Conservation (phyloP, 2,888 invertebrate genomes). For the Microplitis manilae region DNA sequence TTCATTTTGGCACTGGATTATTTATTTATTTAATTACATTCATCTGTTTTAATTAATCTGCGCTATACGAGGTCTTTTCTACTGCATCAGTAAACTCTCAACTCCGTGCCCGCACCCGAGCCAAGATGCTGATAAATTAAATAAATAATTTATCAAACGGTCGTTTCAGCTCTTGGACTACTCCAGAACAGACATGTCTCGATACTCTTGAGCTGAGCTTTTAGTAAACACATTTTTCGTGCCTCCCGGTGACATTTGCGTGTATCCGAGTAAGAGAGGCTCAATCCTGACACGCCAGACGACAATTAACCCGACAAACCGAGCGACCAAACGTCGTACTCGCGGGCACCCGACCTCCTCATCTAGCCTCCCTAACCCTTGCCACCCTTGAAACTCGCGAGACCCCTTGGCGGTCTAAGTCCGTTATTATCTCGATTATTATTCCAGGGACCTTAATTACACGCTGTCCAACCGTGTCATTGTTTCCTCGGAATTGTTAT, state of each 20-base stretch:
- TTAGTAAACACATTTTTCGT: conserved; percentile 49
- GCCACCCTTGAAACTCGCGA: conserved; percentile 32
- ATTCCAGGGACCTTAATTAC: conserved; percentile 67
- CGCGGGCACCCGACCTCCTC: conserved; percentile 41
- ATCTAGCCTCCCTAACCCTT: conserved; percentile 46
- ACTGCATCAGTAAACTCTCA: no score
- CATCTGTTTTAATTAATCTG: not conserved
- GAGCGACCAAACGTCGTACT: conserved; percentile 52
- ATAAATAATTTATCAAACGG: no score
- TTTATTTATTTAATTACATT: not conserved
- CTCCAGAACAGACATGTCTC: not conserved
- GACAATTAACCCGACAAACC: conserved; percentile 69
- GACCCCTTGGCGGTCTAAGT: conserved; percentile 61
- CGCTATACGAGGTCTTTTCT: no score
- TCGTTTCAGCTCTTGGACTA: not conserved
- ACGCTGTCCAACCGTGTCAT: conserved; percentile 65
- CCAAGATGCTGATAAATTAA: no score
- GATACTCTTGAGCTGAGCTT: not conserved
- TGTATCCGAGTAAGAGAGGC: conserved; percentile 59
- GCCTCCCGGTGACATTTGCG: conserved; percentile 67
- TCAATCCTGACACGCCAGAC: conserved; percentile 66
- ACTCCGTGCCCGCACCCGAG: no score
- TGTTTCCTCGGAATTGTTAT: conserved; percentile 64
- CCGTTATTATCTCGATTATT: conserved; percentile 69
- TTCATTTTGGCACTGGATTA: not conserved